Percentiles rank a stretch among this genome's conserved stretches.
Evolutionary conservation across 1,140 invertebrate genomes (phyloP).

Genomic region (Phymorhynchus buccinoides): DNA sequence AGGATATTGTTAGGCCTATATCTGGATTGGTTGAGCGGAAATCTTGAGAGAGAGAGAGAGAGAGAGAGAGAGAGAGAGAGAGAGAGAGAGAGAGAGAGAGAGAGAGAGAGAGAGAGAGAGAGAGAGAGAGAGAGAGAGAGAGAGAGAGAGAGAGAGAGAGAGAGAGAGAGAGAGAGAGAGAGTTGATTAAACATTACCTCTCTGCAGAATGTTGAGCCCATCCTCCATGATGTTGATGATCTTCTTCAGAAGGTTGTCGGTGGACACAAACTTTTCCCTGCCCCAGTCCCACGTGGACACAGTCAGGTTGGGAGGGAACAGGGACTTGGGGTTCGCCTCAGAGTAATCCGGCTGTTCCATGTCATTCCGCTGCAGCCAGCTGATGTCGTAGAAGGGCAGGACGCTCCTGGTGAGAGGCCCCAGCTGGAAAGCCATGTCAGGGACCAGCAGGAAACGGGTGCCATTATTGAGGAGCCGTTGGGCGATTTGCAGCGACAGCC

Average conservation of each 20-base stretch:
- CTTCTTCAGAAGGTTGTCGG: constrained; percentile 33
- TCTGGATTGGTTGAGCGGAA: too few relatives aligned
- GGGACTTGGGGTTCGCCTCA: not conserved
- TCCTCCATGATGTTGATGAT: constrained; percentile 37
- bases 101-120: too few relatives aligned
- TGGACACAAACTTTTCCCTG: not conserved
- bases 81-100: too few relatives aligned
- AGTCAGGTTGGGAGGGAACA: constrained; percentile 31
- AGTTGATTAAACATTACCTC: constrained; percentile 32
- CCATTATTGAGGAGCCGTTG: constrained; percentile 36
- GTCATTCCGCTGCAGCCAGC: constrained; percentile 45
- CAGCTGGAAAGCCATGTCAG: constrained; percentile 51
- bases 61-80: too few relatives aligned
- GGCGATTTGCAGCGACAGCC: constrained; percentile 43
- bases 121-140: too few relatives aligned
- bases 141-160: too few relatives aligned
- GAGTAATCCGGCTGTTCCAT: constrained; percentile 37
- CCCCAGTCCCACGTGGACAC: constrained; percentile 41
- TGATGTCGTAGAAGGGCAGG: constrained; percentile 42
- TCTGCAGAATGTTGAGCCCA: constrained; percentile 46
- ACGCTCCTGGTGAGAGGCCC: constrained; percentile 36
- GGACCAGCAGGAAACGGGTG: constrained; percentile 40
- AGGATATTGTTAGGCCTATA: too few relatives aligned
- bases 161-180: not conserved
- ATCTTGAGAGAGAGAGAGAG: too few relatives aligned